Evolutionary conservation across 2,888 invertebrate species (phyloP), one percentile per base, ranked within the genome.

Genomic region (Eupithecia vulgata): DNA sequence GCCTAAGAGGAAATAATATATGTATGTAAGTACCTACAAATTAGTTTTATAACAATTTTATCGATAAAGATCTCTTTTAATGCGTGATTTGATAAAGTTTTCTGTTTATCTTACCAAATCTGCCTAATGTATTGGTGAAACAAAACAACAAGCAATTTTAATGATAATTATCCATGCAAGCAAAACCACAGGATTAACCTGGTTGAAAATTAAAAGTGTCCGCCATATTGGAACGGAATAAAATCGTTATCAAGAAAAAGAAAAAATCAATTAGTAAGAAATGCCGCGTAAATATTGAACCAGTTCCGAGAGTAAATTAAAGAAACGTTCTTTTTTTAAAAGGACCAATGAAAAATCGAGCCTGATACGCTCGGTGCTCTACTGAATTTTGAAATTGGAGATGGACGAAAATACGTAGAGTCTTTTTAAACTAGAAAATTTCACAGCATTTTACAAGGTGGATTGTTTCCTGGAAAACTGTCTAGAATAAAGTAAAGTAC

Each of bases 381-480:
- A 91, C 92, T 88, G 92, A 87, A 91, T 91, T 91, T 91, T 88
- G 87, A 88, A 91, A 89, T 88, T 84, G 81, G 88, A 90, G 84
- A 86, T 57, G 70, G 68, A 78, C 75, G 67, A 30, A 76, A 77
- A 42, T 62, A 6, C 7, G 66, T 70, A 21, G 73, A 73, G 70
- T 34, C n/a, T 30, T n/a, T 48, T 57, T 25, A 1, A 34, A 6
- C 10, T 34, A 64, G 8, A 64, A 17, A 37, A 35, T 37, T 37
- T 37, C 37, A 30, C 7, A 35, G 34, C 1, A 64, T 5, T 17
- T 52, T 7, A 15, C 59, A 34, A 6, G 17, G 15, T 61, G 17
- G 12, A 5, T n/a, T 15, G 7, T 15, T 48, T n/a, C 17, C 7
- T 45, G 1, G 1, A 21, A 52, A 52, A 15, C 5, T 21, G 12